A percentile compares a stretch with the other conserved stretches of the same genome.
Conservation (phyloP, 1,140 invertebrate genomes). For the Probaryconus sp. region DNA sequence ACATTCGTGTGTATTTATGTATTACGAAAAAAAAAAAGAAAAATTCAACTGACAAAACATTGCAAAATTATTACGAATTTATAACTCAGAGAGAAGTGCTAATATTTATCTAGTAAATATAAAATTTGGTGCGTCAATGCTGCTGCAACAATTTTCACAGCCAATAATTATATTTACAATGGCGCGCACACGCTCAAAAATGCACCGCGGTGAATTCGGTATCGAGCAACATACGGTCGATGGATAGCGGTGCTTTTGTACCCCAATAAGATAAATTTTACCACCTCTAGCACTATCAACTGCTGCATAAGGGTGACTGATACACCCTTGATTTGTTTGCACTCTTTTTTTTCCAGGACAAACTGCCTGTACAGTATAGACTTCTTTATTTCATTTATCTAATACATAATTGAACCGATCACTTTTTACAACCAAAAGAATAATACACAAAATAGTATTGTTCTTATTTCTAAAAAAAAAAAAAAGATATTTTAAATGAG, state of each 20-base stretch:
- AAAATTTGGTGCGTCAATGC: background rate
- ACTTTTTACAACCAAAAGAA: too few relatives aligned
- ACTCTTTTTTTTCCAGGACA: constrained; percentile 69
- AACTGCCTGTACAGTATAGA: constrained; percentile 64
- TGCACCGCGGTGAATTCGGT: constrained; percentile 51
- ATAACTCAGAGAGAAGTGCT: background rate
- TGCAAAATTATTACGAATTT: constrained; percentile 6
- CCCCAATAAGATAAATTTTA: constrained; percentile 56
- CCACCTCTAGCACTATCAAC: constrained; percentile 62
- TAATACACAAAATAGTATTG: too few relatives aligned
- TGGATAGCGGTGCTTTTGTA: constrained; percentile 56
- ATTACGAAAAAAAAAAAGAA: too few relatives aligned
- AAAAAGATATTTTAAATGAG: too few relatives aligned
- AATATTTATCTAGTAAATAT: too few relatives aligned
- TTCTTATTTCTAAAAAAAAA: too few relatives aligned
- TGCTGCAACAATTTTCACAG: constrained; percentile 1
- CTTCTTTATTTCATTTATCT: constrained; percentile 57
- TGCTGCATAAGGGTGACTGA: constrained; percentile 48
- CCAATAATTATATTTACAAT: constrained; percentile 34
- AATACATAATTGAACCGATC: background rate
- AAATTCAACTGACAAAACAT: constrained; percentile 18
- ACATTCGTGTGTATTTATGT: too few relatives aligned
- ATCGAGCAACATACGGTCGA: constrained; percentile 71
- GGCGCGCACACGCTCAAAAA: constrained; percentile 22
- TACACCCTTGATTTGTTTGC: constrained; percentile 67